Evolutionary conservation across 2,113 vertebrate species (phyloP).

Genomic region (Percina caprodes): DNA sequence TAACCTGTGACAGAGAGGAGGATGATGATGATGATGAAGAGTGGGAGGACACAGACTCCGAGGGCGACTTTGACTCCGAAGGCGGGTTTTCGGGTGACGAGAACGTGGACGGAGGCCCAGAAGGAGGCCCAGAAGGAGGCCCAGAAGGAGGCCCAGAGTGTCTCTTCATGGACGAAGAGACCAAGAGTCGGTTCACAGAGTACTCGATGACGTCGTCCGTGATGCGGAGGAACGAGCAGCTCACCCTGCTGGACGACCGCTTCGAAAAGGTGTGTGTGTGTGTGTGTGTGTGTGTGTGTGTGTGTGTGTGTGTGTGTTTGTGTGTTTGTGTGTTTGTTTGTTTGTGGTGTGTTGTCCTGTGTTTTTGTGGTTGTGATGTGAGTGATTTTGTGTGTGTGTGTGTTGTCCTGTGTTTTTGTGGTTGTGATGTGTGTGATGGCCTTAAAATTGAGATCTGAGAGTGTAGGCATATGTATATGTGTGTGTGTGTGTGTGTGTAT

Average conservation of each 20-base stretch:
- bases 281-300: no score
- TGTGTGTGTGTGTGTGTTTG: no score
- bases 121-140: constrained; percentile 57
- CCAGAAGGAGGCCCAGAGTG: constrained; percentile 79
- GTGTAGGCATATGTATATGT: no score
- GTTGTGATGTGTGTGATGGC: no score
- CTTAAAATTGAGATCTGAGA: no score
- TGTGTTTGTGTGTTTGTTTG: no score
- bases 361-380: no score
- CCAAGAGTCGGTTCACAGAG: constrained; percentile 95
- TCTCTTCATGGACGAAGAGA: constrained; percentile 94
- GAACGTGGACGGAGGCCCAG: not conserved
- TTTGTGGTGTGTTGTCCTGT: no score
- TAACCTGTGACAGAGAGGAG: constrained; percentile 25
- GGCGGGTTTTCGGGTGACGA: constrained; percentile 82
- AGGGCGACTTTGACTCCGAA: constrained; percentile 81
- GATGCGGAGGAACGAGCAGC: constrained; percentile 94
- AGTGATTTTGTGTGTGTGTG: no score
- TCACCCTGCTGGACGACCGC: constrained; percentile 93
- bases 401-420: no score
- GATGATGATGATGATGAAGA: constrained; percentile 71
- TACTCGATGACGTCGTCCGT: constrained; percentile 96
- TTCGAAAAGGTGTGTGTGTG: constrained; percentile 91
- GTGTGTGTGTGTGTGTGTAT: no score
- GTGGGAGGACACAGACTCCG: constrained; percentile 89